Evolutionary conservation across 1,140 invertebrate species (phyloP).

Genomic region (Hermetia illucens): DNA sequence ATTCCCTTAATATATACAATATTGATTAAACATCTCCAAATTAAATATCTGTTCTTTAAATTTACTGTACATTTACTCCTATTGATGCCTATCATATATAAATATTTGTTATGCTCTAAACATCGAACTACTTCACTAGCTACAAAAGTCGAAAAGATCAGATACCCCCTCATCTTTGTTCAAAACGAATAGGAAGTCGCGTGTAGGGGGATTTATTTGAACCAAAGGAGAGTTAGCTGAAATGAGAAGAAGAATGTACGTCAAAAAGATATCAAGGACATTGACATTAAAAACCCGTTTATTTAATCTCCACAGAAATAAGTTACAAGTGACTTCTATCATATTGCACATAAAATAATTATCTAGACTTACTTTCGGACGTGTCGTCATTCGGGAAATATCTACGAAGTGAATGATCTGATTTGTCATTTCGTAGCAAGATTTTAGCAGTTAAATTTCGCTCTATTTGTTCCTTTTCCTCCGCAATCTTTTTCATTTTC

Average conservation of each 20-base stretch:
- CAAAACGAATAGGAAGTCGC: slow-evolving; percentile 24
- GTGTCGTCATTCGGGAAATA: slow-evolving; percentile 28
- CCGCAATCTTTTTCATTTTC: no score
- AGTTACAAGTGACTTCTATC: no score
- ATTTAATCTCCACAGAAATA: no score
- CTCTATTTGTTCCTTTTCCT: slow-evolving; percentile 21
- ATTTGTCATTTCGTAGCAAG: slow-evolving; percentile 21
- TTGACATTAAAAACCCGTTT: background rate
- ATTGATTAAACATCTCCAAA: no score
- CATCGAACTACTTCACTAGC: no score
- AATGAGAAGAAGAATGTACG: background rate
- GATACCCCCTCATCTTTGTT: slow-evolving; percentile 26
- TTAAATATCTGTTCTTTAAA: no score
- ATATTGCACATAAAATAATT: background rate
- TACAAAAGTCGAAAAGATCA: slow-evolving; percentile 27
- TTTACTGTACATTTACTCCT: no score
- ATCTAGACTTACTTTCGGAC: slow-evolving; percentile 27
- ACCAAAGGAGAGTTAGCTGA: slow-evolving; percentile 25
- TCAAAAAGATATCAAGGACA: background rate
- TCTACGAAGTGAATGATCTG: slow-evolving; percentile 20
- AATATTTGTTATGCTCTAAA: no score
- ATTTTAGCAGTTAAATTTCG: slow-evolving; percentile 25
- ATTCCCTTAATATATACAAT: no score
- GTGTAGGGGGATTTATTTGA: slow-evolving; percentile 23
- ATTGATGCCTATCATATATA: no score